Evolutionary conservation across 92 coral and sea anemone genomes (phyloP).

Genomic region (Palythoa caribaeorum): DNA sequence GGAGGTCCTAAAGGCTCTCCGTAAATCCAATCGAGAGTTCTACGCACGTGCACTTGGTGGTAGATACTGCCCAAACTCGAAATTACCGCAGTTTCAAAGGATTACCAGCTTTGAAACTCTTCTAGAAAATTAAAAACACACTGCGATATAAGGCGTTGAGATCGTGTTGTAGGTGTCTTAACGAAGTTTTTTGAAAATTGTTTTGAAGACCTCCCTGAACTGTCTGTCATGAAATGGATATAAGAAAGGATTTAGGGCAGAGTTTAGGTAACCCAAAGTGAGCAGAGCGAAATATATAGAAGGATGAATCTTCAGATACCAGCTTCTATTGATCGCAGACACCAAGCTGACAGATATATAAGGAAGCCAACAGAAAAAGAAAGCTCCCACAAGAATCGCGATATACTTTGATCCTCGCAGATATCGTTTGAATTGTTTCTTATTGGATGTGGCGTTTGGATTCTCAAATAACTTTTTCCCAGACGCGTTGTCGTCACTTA

Average conservation of each 20-base stretch:
- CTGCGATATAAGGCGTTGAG: neutral
- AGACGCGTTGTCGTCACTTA: conserved; percentile 46
- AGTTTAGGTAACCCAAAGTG: conserved; percentile 78
- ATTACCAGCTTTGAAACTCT: no score
- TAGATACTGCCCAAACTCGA: no score
- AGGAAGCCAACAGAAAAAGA: conserved; percentile 89
- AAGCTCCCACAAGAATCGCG: conserved; percentile 81
- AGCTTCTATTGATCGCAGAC: conserved; percentile 58
- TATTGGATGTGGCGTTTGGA: conserved; percentile 28
- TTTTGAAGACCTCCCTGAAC: conserved; percentile 81
- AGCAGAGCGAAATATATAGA: conserved; percentile 35
- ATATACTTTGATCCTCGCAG: conserved; percentile 86
- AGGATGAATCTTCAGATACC: conserved; percentile 37
- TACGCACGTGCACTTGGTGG: no score
- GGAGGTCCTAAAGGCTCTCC: no score
- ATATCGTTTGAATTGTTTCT: conserved; percentile 70
- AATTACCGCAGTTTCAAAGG: no score
- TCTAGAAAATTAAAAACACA: no score
- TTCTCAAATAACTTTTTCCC: conserved; percentile 46
- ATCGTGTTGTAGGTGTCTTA: neutral
- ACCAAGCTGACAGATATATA: conserved; percentile 61
- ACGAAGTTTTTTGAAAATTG: conserved; percentile 53
- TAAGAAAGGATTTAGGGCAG: conserved; percentile 86
- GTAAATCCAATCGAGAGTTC: no score
- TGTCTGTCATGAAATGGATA: conserved; percentile 91